Conservation (phyloP, 2,113 vertebrate genomes). For the Scomber scombrus region DNA sequence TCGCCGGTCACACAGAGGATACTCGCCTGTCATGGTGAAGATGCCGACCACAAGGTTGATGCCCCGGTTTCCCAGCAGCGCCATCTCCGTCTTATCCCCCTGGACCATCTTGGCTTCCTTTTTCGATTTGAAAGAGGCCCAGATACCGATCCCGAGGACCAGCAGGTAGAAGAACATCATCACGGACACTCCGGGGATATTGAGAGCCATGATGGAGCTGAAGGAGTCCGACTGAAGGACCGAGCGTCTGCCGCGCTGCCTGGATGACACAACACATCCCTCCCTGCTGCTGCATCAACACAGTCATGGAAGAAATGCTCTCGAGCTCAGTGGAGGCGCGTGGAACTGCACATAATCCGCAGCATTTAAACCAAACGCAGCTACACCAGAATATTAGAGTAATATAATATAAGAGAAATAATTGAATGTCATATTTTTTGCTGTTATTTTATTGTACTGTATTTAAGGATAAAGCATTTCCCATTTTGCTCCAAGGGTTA, state of each 20-base stretch:
- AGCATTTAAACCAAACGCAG: neutral
- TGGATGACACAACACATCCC: constrained; percentile 26
- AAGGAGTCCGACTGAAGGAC: neutral
- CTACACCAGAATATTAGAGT: too few relatives aligned
- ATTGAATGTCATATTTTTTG: too few relatives aligned
- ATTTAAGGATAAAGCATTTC: too few relatives aligned
- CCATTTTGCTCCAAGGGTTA: too few relatives aligned
- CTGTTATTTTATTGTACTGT: too few relatives aligned
- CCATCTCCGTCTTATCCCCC: constrained; percentile 68
- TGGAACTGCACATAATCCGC: constrained; percentile 14
- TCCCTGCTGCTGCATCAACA: neutral
- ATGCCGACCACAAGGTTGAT: constrained; percentile 70
- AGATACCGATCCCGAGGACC: constrained; percentile 67
- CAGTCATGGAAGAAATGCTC: neutral
- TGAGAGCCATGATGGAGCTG: constrained; percentile 62
- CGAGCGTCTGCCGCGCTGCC: constrained; percentile 23
- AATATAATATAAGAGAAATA: too few relatives aligned
- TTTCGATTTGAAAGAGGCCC: constrained; percentile 67
- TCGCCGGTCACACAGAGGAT: neutral
- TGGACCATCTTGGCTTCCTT: constrained; percentile 57
- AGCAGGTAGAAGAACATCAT: constrained; percentile 71
- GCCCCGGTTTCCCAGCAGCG: constrained; percentile 68
- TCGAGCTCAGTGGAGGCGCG: neutral
- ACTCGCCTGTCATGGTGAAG: constrained; percentile 73
- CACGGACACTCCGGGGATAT: constrained; percentile 64